Conservation (phyloP, 2,113 vertebrate genomes). For the Eira barbara region DNA sequence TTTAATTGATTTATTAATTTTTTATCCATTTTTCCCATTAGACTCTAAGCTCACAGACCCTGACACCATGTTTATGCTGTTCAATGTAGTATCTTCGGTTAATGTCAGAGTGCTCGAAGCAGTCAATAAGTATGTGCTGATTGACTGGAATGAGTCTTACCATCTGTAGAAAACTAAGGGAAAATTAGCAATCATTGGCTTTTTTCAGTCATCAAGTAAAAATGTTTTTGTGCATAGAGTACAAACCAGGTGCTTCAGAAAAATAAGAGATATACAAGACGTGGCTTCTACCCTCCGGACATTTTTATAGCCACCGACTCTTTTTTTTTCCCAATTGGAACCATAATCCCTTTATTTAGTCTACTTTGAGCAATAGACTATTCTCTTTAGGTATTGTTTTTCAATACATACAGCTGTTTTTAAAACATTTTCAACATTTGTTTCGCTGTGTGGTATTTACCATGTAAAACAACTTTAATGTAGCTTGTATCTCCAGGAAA, state of each 20-base stretch:
- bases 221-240: neutral
- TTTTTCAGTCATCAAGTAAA: neutral
- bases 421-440: neutral
- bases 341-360: slow-evolving; percentile 50
- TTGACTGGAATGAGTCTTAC: neutral
- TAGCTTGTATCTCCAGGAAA: neutral
- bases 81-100: neutral
- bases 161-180: neutral
- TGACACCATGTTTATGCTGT: neutral
- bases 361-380: neutral
- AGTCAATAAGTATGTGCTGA: neutral
- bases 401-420: slow-evolving; percentile 23
- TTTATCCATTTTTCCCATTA: neutral
- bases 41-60: neutral
- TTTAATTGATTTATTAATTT: neutral
- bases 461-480: slow-evolving; percentile 23
- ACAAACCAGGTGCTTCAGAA: slow-evolving; percentile 10
- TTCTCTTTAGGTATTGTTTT: neutral
- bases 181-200: neutral
- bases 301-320: neutral
- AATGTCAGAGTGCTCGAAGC: neutral
- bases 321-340: neutral
- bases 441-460: neutral
- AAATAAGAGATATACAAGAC: slow-evolving; percentile 8
- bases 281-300: neutral